Conservation (phyloP, 2,113 vertebrate species). For the Anguilla japonica region DNA sequence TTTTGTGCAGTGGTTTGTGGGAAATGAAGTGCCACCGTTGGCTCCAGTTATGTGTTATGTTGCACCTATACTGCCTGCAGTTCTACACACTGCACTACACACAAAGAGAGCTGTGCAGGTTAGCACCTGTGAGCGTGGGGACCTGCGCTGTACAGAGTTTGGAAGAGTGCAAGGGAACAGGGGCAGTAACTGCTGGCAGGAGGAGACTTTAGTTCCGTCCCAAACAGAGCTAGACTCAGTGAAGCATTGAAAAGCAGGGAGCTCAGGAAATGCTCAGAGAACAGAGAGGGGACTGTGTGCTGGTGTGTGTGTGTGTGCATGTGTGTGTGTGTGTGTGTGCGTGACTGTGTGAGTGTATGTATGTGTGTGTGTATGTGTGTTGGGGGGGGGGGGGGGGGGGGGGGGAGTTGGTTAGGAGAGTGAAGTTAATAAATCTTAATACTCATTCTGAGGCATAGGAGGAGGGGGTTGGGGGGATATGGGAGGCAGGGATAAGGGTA, state of each 20-base stretch:
- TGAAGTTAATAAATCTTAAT: conserved; percentile 27
- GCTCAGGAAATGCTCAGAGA: conserved; percentile 10
- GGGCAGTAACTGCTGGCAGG: background rate
- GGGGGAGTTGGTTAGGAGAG: background rate
- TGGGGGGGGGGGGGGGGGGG: background rate
- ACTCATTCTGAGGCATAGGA: background rate
- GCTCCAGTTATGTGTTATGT: too few relatives aligned
- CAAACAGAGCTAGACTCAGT: background rate
- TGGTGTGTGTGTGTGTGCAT: background rate
- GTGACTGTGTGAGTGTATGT: background rate
- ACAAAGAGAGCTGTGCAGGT: background rate
- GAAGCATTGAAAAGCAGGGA: background rate
- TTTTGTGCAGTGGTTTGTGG: too few relatives aligned
- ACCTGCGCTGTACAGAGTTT: background rate
- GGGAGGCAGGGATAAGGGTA: background rate
- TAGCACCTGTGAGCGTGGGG: background rate
- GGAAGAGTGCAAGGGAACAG: background rate
- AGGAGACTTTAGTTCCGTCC: background rate
- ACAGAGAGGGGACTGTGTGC: conserved; percentile 8
- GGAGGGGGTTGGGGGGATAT: background rate
- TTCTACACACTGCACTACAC: too few relatives aligned
- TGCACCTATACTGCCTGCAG: too few relatives aligned
- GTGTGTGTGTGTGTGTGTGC: background rate
- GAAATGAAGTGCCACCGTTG: too few relatives aligned
- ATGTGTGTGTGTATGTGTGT: background rate